A percentile compares a stretch with the other conserved stretches of the same genome.
Conservation (phyloP, 2,113 vertebrate species). For the Lonchura striata region DNA sequence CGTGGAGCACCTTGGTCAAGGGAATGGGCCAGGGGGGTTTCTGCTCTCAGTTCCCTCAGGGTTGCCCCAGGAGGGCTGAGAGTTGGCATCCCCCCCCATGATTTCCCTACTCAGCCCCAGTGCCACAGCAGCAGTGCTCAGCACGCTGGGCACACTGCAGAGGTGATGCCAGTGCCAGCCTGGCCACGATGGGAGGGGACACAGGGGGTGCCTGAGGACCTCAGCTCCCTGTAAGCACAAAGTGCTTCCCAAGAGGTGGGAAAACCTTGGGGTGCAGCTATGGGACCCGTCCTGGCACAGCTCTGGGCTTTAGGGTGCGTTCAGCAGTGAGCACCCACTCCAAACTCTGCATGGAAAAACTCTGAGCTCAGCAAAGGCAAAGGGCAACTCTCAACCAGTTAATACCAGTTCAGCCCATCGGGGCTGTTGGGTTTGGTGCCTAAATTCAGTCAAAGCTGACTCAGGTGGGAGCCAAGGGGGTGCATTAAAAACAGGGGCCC, state of each 20-base stretch:
- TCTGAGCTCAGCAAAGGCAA: background rate
- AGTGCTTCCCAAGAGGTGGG: background rate
- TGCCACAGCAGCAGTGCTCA: background rate
- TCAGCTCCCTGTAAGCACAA: background rate
- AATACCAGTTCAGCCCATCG: background rate
- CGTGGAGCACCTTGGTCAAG: background rate
- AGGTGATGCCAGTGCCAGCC: background rate
- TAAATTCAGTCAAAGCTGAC: background rate
- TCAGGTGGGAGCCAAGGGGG: background rate
- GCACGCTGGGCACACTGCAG: too few relatives aligned
- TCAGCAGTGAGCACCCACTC: background rate
- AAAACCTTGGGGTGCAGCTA: background rate
- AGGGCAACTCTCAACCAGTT: background rate
- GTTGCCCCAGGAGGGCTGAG: background rate
- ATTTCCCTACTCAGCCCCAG: background rate
- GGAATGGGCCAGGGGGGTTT: background rate
- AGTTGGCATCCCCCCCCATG: rapidly evolving
- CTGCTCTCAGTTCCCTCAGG: background rate
- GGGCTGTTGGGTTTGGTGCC: background rate
- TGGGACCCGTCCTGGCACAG: rapidly evolving
- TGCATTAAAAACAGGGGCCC: background rate
- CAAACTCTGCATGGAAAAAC: background rate
- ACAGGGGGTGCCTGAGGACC: background rate
- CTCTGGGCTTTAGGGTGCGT: rapidly evolving
- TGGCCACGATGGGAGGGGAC: rapidly evolving